Evolutionary conservation across 2,888 invertebrate genomes (phyloP), one percentile per base, ranked within the genome.

Genomic region (Himalopsyche kuldschensis): DNA sequence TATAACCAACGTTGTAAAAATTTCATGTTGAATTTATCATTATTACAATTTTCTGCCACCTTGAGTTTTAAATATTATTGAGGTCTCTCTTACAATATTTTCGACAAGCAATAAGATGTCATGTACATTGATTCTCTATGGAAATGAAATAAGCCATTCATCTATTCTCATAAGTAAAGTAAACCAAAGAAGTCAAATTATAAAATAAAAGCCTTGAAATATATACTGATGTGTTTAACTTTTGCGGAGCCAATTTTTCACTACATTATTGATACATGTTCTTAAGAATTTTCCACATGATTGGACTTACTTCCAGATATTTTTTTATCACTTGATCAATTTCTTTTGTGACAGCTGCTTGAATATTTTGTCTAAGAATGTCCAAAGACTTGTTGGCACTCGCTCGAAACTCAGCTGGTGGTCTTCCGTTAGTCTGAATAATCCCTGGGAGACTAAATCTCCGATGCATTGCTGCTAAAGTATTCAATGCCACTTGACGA

Each of bases 251-350:
- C n/a, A n/a, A n/a, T n/a, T n/a, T n/a, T n/a, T n/a, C n/a, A n/a
- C n/a, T n/a, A n/a, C n/a, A n/a, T n/a, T n/a, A n/a, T n/a, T n/a
- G n/a, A n/a, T n/a, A n/a, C n/a, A n/a, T n/a, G n/a, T n/a, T n/a
- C n/a, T n/a, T n/a, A n/a, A n/a, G n/a, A n/a, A n/a, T n/a, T n/a
- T n/a, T n/a, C n/a, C n/a, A n/a, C n/a, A n/a, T n/a, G n/a, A n/a
- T n/a, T n/a, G 5, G 6, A 63, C 81, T 30, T 88, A 95, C 96
- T 90, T 96, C 95, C 84, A 96, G 90, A 90, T 96, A 96, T 88
- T 95, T 95, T 87, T 94, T 94, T 84, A 96, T 93, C 79, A 96
- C 94, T 89, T 93, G 93, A 90, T 95, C 94, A 87, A 96, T 95
- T 88, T 96, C 96, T 88, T 94, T 94, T 87, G 96, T 96, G 55